A percentile compares a stretch with the other conserved stretches of the same genome.
Conservation (phyloP, 2,113 vertebrate genomes). For the Callipepla squamata region DNA sequence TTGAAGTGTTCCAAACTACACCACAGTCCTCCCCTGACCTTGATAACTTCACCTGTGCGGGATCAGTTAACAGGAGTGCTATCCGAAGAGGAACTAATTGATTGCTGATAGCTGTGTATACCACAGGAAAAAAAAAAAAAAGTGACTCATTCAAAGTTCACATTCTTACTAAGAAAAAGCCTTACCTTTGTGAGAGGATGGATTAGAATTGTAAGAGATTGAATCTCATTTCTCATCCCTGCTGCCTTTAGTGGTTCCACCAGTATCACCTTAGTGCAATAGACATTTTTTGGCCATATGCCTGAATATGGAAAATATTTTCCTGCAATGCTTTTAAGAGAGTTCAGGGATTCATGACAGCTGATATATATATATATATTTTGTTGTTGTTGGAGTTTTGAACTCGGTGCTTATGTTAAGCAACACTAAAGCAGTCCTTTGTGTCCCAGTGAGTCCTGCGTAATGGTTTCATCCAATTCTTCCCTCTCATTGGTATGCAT, state of each 20-base stretch:
- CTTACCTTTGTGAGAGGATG: neutral
- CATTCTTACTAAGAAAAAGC: neutral
- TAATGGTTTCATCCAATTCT: neutral
- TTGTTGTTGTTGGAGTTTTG: neutral
- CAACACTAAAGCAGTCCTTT: neutral
- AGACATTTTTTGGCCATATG: neutral
- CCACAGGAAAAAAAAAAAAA: neutral
- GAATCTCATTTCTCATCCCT: neutral
- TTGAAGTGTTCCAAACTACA: neutral
- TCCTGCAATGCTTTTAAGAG: neutral
- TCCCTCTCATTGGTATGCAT: neutral
- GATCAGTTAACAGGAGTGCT: neutral
- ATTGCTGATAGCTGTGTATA: too few species aligned
- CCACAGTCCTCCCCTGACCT: neutral
- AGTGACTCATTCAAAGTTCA: neutral
- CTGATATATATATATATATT: neutral
- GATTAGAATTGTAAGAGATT: neutral
- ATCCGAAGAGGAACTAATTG: neutral
- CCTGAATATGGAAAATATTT: neutral
- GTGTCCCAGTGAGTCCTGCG: accelerated
- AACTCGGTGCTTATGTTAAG: neutral
- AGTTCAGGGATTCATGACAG: neutral
- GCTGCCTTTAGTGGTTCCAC: neutral
- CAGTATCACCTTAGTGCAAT: neutral
- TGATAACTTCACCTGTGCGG: neutral